Evolutionary conservation across 2,113 vertebrate species (phyloP).

Genomic region (Struthidea cinerea): DNA sequence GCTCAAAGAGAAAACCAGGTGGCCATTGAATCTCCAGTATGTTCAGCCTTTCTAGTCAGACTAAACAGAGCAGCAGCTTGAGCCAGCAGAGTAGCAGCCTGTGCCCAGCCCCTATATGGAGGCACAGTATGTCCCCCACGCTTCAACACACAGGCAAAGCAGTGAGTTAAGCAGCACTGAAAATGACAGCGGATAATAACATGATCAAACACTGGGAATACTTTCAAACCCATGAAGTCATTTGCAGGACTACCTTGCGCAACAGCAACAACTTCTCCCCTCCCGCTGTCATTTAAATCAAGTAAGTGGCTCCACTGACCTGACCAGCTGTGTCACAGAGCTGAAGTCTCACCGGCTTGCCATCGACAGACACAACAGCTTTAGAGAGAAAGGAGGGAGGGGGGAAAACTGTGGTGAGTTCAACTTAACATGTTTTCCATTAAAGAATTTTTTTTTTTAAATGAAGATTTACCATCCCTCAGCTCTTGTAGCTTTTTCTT

Average conservation of each 20-base stretch:
- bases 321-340: conserved; percentile 92
- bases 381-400: conserved; percentile 1
- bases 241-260: not conserved
- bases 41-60: not conserved
- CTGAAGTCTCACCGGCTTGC: conserved; percentile 85
- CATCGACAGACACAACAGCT: conserved; percentile 90
- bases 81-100: not conserved
- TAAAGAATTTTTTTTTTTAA: not conserved
- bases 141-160: not conserved
- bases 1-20: not conserved
- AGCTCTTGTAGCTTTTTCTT: not conserved
- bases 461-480: not conserved
- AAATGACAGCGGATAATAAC: not conserved
- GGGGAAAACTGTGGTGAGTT: not conserved
- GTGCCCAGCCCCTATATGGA: not conserved
- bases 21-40: not conserved
- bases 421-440: not conserved
- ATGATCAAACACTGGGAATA: not conserved
- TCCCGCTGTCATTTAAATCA: conserved; percentile 11
- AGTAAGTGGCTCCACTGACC: conserved; percentile 75
- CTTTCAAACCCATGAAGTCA: conserved; percentile 26
- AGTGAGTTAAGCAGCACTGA: not conserved
- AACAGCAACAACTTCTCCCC: not conserved
- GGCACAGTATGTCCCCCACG: not conserved
- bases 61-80: not conserved